phyloP scores from a whole-genome alignment of 2,888 invertebrate species.

The Gastrophysa polygoni region DNA sequence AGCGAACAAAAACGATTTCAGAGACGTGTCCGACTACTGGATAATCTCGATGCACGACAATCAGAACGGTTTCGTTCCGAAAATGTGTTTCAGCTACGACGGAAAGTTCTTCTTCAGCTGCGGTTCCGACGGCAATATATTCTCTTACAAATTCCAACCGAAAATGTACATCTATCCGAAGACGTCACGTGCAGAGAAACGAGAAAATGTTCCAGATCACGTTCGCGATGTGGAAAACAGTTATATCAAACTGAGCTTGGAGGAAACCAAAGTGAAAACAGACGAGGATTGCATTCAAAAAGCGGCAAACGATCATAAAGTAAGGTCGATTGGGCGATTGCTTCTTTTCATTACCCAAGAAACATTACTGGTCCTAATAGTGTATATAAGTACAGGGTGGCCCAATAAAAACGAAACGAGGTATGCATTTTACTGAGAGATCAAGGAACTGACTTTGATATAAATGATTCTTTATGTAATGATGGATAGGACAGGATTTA shows the following conservation, averaged over 20 bases:
- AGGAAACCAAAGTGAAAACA: conserved; percentile 72
- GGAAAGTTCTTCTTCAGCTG: conserved; percentile 63
- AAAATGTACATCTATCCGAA: conserved; percentile 47
- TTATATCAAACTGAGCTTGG: conserved; percentile 60
- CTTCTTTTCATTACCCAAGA: no score
- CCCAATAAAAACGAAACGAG: no score
- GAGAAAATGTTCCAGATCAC: conserved; percentile 18
- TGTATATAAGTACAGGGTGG: no score
- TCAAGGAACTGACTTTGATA: no score
- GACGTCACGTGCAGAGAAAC: conserved; percentile 2
- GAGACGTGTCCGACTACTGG: conserved; percentile 70
- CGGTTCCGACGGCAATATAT: conserved; percentile 68
- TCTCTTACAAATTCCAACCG: conserved; percentile 68
- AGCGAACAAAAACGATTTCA: conserved; percentile 58
- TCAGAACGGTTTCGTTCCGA: conserved; percentile 70
- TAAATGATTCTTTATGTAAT: no score
- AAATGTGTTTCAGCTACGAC: conserved; percentile 68
- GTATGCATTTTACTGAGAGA: no score
- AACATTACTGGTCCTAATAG: no score
- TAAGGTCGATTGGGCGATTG: no score
- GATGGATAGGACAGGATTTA: no score
- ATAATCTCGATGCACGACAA: conserved; percentile 77
- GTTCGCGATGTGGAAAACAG: conserved; percentile 55
- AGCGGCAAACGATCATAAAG: conserved; percentile 65
- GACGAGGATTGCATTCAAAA: conserved; percentile 68